Evolutionary conservation across 2,888 invertebrate species (phyloP), one percentile per base, ranked within the genome.

Genomic region (Orgyia antiqua): DNA sequence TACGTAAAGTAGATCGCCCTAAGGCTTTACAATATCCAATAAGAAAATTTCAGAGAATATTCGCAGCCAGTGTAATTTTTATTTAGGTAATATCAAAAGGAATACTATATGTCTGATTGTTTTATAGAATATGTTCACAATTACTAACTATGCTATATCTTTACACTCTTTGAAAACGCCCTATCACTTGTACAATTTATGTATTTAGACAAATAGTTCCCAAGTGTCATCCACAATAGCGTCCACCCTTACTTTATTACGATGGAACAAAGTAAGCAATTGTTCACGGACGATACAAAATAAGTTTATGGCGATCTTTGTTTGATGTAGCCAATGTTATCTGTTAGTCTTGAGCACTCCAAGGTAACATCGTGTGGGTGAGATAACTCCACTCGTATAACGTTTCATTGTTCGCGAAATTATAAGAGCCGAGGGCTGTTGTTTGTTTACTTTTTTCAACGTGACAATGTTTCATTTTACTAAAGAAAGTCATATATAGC

Each of bases 301-400:
- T 76, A 78, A 80, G 76, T 80, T 79, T 78, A 77, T 75, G 63
- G 42, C 42, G 39, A 34, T 36, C 67, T 73, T 78, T 80, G 78
- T 79, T 68, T 71, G 73, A 58, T 58, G 68, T 66, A 68, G 73
- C 69, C 77, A 70, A 68, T 70, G 69, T 73, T 78, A 77, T 76
- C 75, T 68, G 51, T 49, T 52, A 51, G 58, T 62, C 62, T 62
- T 62, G 64, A 57, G 58, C 70, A 68, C 69, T 63, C 61, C 59
- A 61, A 73, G 69, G 58, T 44, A 28, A 29, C 27, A 58, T 49
- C 58, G 58, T 64, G 68, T 68, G 63, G 51, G 58, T 40, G 47
- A 68, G 77, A 79, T 79, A 75, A 68, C 68, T 69, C 56, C 55
- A 57, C 62, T 55, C 50, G 62, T 68, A 75, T 71, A 68, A 66